phyloP scores from a whole-genome alignment of 2,888 invertebrate genomes.

The Aphidius colemani region DNA sequence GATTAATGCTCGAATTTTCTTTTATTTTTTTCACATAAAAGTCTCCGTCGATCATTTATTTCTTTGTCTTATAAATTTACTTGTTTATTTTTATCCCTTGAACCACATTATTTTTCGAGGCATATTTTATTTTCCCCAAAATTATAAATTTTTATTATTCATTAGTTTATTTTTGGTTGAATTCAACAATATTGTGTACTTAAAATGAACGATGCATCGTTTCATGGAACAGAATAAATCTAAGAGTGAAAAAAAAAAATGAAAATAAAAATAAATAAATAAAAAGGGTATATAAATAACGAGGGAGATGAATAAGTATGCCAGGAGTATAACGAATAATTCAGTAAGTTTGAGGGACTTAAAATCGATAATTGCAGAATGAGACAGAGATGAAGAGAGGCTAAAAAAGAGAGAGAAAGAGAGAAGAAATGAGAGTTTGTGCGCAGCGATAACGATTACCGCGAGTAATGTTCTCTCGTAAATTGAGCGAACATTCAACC shows the following conservation, averaged over 20 bases:
- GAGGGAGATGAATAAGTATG: background rate
- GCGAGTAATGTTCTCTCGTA: slow-evolving; percentile 24
- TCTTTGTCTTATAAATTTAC: too few relatives aligned
- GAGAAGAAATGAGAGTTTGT: too few relatives aligned
- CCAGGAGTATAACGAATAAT: slow-evolving; percentile 13
- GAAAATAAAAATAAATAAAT: slow-evolving; percentile 17
- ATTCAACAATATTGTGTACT: slow-evolving; percentile 43
- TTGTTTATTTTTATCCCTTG: too few relatives aligned
- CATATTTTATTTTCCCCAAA: too few relatives aligned
- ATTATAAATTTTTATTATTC: too few relatives aligned
- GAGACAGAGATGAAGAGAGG: slow-evolving; percentile 4
- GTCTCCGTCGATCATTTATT: too few relatives aligned
- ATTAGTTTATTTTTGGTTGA: slow-evolving; percentile 26
- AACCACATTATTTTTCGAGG: too few relatives aligned
- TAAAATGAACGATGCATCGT: slow-evolving; percentile 17
- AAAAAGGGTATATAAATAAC: background rate
- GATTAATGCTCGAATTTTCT: too few relatives aligned
- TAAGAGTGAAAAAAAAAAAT: slow-evolving; percentile 10
- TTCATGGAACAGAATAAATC: background rate
- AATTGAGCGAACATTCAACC: slow-evolving; percentile 15
- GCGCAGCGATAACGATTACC: slow-evolving; percentile 21
- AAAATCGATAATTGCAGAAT: slow-evolving; percentile 17
- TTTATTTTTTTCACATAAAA: too few relatives aligned
- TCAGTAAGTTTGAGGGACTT: slow-evolving; percentile 10
- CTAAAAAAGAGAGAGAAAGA: too few relatives aligned